A percentile compares a stretch with the other conserved stretches of the same genome.
Evolutionary conservation across 2,888 invertebrate genomes (phyloP).

Genomic region (Troides aeacus): DNA sequence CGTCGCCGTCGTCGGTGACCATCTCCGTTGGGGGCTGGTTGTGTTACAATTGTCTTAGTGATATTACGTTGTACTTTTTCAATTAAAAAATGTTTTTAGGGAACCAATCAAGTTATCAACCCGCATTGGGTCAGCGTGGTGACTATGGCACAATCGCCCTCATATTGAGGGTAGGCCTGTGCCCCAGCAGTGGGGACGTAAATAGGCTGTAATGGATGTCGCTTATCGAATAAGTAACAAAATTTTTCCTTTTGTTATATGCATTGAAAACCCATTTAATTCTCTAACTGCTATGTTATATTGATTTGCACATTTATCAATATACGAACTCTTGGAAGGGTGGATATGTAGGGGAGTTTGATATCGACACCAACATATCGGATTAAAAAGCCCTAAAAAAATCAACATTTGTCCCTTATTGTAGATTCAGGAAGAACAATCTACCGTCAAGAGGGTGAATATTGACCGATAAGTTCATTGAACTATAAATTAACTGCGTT

Average conservation of each 20-base stretch:
- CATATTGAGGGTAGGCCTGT: too few species aligned
- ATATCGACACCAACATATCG: background rate
- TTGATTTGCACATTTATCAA: background rate
- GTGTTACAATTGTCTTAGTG: background rate
- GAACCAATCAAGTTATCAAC: too few species aligned
- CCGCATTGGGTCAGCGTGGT: too few species aligned
- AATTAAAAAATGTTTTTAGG: background rate
- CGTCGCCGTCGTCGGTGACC: slow-evolving; percentile 48
- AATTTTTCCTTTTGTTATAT: too few species aligned
- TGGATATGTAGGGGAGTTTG: background rate
- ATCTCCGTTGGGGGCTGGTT: slow-evolving; percentile 25
- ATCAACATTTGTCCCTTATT: background rate
- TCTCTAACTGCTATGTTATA: too few species aligned
- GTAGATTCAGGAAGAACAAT: background rate
- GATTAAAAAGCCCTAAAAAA: background rate
- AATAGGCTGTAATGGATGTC: too few species aligned
- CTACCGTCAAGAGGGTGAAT: background rate
- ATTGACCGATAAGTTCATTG: background rate
- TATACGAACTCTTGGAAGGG: background rate
- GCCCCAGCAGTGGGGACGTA: too few species aligned
- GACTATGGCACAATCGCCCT: too few species aligned
- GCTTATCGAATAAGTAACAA: too few species aligned
- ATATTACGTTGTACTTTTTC: background rate
- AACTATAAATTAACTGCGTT: background rate
- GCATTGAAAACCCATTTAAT: too few species aligned